Base-by-base conservation (phyloP, 2,113 vertebrate genomes). In the Cyprinodon brontotheroides region DNA sequence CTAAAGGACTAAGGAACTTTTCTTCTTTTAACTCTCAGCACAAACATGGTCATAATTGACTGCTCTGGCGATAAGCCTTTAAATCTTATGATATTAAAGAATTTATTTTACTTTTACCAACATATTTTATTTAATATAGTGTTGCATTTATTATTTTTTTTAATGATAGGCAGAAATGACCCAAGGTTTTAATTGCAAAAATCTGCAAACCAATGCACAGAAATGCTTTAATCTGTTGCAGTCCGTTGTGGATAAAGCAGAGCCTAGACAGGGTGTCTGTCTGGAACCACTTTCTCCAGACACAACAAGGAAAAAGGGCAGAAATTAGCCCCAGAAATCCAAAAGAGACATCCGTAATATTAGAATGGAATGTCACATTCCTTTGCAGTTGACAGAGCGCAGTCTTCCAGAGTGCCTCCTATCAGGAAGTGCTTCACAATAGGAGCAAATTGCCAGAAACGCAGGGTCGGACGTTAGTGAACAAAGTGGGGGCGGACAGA, bases 391-490 rank as follows among this genome's bases (percentile, higher is more conserved):
- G 92, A 93, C 87, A 90, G 93, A 92, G 84, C 87, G 87, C 88
- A 89, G 90, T 89, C 90, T 86, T 79, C 88, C 89, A 83, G 81
- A 86, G 90, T 79, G 74, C 92, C 92, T 93, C 93, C 93, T 85
- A 88, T 89, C 91, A 94, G 94, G 93, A 94, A 94, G 91, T 89
- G 85, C 71, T 72, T 83, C 88, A 94, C 93, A 95, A 94, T 94
- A 86, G 93, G 82, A 90, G 91, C 91, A 92, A 91, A 93, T 89
- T 91, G 87, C 91, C 93, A 94, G 89, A 92, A 93, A 92, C 92
- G 93, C 85, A 89, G 88, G 92, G 92, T 89, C 93, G 91, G 86
- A 92, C 89, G 90, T 91, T 92, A 79, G 84, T 82, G 77, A 82
- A 78, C 80, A 87, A 89, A 83, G 87, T 84, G 87, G 84, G 83